Percentiles rank a stretch among this genome's conserved stretches.
Evolutionary conservation across 2,888 invertebrate genomes (phyloP).

Genomic region (Parnassius glacialis): DNA sequence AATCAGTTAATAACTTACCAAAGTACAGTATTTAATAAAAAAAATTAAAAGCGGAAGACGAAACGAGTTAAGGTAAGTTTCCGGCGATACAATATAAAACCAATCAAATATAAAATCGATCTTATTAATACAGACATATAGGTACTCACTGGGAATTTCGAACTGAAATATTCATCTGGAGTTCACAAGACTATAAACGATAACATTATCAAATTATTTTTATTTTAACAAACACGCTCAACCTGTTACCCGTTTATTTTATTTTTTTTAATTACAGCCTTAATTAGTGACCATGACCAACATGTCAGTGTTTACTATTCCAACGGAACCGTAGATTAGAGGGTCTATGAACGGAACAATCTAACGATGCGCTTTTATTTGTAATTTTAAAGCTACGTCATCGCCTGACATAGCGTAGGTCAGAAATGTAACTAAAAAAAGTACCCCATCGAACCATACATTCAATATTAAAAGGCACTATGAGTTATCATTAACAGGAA

Average conservation of each 20-base stretch:
- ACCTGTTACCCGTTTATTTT: neutral
- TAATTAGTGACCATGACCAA: constrained; percentile 54
- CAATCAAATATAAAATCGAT: neutral
- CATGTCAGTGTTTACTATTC: constrained; percentile 34
- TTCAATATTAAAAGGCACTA: neutral
- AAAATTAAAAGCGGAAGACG: constrained; percentile 15
- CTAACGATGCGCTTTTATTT: no score
- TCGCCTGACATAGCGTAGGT: constrained; percentile 10
- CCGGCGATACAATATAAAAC: constrained; percentile 9
- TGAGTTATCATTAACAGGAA: no score
- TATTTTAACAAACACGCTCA: neutral
- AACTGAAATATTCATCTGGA: no score
- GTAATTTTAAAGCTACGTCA: no score
- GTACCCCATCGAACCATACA: constrained; percentile 2
- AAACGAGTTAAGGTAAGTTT: constrained; percentile 16
- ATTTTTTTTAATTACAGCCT: constrained; percentile 53
- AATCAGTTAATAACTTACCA: no score
- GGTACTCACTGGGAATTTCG: no score
- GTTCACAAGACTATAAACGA: no score
- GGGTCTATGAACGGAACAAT: constrained; percentile 35
- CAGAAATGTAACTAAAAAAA: constrained; percentile 15
- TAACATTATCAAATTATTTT: neutral
- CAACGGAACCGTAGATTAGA: no score
- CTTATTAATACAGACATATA: constrained; percentile 15
- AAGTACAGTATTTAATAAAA: constrained; percentile 4